Base-by-base conservation (phyloP, 2,113 vertebrate species). In the Trochalopteron elliotii region DNA sequence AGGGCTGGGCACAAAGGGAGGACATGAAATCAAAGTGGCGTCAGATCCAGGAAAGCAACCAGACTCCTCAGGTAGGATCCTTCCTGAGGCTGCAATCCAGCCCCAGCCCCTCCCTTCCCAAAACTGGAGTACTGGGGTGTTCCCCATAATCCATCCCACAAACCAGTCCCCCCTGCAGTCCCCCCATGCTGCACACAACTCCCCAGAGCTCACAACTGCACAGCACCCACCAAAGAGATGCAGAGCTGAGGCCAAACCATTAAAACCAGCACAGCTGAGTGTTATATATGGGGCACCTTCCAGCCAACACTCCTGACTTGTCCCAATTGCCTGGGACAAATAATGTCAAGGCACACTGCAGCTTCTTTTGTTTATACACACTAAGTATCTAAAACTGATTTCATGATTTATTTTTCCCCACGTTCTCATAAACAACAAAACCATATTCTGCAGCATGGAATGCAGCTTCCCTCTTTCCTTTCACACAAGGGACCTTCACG, bases 351-450 rank as follows among this genome's bases (percentile, higher is more conserved):
- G 93, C 89, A 89, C 93, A 90, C 84, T 92, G 89, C 31, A 53
- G 95, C 89, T 97, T 96, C 82, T 97, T 97, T 96, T 98, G 93
- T 98, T 98, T 97, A 97, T 71, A 93, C 59, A 96, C 78, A 93
- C 44, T 50, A 93, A 97, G 82, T 87, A 93, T 47, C 91, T 94
- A 94, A 97, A 97, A 96, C 71, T 90, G 81, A 91, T 92, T 95
- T 68, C 35, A 71, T 82, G 40, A 96, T 93, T 97, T 96, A 88
- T 95, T 89, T 87, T 97, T 97, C 95, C 96, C 76, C 93, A 96
- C 8, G 1, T 88, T 87, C 89, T 96, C 92, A 94, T 95, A 93
- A 97, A 84, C 72, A 71, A 47, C 59, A 92, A 50, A 84, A 84
- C 74, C 76, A 61, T 93, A 77, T 91, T 96, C 87, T 80, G 61